Conservation (phyloP, 2,113 vertebrate genomes). For the Ptilorrhoa leucosticta region DNA sequence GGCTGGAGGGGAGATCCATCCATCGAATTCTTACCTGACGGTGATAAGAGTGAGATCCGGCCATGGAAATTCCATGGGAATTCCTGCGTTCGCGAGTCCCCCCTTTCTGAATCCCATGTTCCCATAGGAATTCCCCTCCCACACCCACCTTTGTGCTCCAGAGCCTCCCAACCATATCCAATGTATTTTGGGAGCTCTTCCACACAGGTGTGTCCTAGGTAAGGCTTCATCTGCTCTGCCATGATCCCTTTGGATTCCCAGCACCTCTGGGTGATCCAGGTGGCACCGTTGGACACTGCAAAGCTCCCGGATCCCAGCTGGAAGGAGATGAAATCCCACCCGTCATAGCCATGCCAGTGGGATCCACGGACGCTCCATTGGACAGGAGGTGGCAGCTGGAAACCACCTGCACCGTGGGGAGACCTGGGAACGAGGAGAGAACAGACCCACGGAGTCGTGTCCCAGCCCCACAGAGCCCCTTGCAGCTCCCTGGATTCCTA, state of each 20-base stretch:
- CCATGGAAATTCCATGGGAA: too few species aligned
- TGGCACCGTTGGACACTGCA: not conserved
- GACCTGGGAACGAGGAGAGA: not conserved
- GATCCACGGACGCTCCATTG: not conserved
- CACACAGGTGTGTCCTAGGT: not conserved
- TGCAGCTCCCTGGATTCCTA: not conserved
- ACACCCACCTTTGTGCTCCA: not conserved
- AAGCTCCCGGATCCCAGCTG: not conserved
- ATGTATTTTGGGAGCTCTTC: not conserved
- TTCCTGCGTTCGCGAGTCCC: too few species aligned
- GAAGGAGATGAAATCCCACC: not conserved
- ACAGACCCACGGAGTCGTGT: not conserved
- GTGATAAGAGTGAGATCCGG: too few species aligned
- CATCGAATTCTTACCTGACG: too few species aligned
- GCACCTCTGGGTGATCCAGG: not conserved
- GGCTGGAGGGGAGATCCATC: too few species aligned
- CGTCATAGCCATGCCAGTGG: not conserved
- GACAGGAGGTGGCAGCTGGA: not conserved
- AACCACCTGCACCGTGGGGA: not conserved
- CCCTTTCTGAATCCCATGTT: too few species aligned
- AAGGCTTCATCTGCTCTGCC: not conserved
- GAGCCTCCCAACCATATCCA: not conserved
- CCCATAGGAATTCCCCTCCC: too few species aligned
- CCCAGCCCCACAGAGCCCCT: not conserved
- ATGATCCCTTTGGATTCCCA: not conserved